Conservation (phyloP, 2,797 vertebrate species). For the Pogonophryne albipinna region DNA sequence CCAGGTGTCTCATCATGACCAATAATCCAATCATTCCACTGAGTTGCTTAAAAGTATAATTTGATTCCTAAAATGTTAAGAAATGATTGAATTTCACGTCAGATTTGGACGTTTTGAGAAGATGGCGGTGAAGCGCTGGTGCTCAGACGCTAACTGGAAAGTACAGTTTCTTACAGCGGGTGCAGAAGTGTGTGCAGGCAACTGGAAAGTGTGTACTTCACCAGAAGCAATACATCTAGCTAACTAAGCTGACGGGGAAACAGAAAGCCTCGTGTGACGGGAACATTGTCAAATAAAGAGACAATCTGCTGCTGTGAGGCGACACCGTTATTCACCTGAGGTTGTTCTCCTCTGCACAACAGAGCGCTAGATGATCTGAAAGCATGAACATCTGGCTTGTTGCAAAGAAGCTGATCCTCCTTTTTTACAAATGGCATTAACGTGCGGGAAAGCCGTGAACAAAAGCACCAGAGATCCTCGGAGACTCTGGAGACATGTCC, state of each 20-base stretch:
- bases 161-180: slow-evolving; percentile 31
- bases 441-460: slow-evolving; percentile 1
- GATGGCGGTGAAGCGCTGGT: slow-evolving; percentile 17
- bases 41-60: background rate
- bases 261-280: slow-evolving; percentile 7
- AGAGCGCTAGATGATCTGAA: slow-evolving; percentile 18
- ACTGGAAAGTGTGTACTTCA: slow-evolving; percentile 47
- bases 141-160: slow-evolving; percentile 41
- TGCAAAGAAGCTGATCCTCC: background rate
- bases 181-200: slow-evolving; percentile 32
- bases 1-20: background rate
- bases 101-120: background rate
- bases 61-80: slow-evolving; percentile 12
- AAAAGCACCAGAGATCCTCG: background rate
- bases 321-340: slow-evolving; percentile 1
- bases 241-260: slow-evolving; percentile 2
- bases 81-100: background rate
- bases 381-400: slow-evolving; percentile 4
- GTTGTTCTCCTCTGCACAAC: slow-evolving; percentile 18
- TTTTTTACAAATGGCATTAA: slow-evolving; percentile 11
- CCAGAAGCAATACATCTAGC: slow-evolving; percentile 62
- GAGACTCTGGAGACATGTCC: too few relatives aligned
- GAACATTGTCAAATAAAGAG: slow-evolving; percentile 8
- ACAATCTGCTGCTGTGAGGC: slow-evolving; percentile 61
- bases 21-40: slow-evolving; percentile 8